Conservation (phyloP, 2,113 vertebrate species). For the Clinocottus analis region DNA sequence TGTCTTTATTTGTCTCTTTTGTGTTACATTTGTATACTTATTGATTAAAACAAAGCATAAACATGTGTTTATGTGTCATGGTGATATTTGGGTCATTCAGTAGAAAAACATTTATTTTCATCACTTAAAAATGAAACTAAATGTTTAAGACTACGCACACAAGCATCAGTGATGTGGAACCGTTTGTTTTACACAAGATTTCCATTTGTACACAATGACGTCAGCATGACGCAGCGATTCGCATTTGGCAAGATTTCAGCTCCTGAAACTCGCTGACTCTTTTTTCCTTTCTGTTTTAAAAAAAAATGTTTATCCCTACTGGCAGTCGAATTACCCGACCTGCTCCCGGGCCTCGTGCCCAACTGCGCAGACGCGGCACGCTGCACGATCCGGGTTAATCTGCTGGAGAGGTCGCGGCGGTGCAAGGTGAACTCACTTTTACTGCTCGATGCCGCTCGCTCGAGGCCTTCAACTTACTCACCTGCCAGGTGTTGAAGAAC, state of each 20-base stretch:
- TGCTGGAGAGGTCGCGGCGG: constrained; percentile 35
- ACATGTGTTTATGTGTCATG: no score
- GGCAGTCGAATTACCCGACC: constrained; percentile 31
- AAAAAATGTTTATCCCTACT: neutral
- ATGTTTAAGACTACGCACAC: neutral
- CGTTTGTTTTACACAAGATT: no score
- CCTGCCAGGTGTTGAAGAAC: constrained; percentile 96
- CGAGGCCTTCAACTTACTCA: constrained; percentile 65
- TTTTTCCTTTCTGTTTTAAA: neutral
- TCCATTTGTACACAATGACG: no score
- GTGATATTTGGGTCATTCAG: no score
- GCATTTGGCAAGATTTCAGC: no score
- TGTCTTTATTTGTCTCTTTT: no score
- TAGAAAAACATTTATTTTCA: neutral
- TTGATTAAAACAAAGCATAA: no score
- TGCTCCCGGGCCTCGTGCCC: constrained; percentile 34
- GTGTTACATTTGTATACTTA: no score
- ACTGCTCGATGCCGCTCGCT: neutral
- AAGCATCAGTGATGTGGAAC: no score
- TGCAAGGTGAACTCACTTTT: constrained; percentile 62
- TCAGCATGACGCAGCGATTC: no score
- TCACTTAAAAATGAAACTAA: neutral
- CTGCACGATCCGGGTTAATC: constrained; percentile 69
- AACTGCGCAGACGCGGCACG: constrained; percentile 40
- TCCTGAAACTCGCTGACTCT: constrained; percentile 37